Evolutionary conservation across 2,888 invertebrate genomes (phyloP), one percentile per base, ranked within the genome.

Genomic region (Orchestes rusci): DNA sequence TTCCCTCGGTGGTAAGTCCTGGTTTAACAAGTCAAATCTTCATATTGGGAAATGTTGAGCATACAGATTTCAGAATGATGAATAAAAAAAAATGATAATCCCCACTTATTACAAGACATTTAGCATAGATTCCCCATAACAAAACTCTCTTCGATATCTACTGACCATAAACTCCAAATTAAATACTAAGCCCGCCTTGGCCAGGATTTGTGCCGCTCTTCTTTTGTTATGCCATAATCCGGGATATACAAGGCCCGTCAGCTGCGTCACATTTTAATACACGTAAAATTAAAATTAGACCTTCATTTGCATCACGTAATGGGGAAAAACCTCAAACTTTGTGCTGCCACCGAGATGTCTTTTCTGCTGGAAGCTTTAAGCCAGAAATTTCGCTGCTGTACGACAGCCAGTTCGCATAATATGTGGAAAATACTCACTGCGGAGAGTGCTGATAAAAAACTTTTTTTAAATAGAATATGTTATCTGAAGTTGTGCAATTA

Each of bases 221-320:
- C 66, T 65, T n/a, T 65, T 65, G 65, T 64, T 64, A 59, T 56
- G 59, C 30, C 59, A 56, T 65, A 65, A 66, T 65, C 65, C 60
- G 54, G 60, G 61, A 59, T 59, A 62, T 45, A 50, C 63, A 62
- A 58, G 59, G 62, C 63, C 66, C 72, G 72, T 72, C 73, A 72
- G 72, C 72, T 72, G 72, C 66, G 68, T 63, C 65, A 63, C 68
- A 69, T 73, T 73, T 73, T 73, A 73, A 73, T 74, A 73, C 72
- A 72, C 71, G 73, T 69, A 70, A 74, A 74, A 74, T 74, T 73
- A 74, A 74, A 73, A 73, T 73, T 73, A 73, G 71, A 69, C 68
- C 66, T 67, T 68, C 69, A 74, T 74, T 74, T 74, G 73, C 74
- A 74, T 74, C 65, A 62, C 66, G 71, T 74, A 73, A 73, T 73